These are phyloP conservation scores for Pterostichus niger DNA, from an alignment of 2,888 invertebrate genomes.

Conservation along the genomic window DNA sequence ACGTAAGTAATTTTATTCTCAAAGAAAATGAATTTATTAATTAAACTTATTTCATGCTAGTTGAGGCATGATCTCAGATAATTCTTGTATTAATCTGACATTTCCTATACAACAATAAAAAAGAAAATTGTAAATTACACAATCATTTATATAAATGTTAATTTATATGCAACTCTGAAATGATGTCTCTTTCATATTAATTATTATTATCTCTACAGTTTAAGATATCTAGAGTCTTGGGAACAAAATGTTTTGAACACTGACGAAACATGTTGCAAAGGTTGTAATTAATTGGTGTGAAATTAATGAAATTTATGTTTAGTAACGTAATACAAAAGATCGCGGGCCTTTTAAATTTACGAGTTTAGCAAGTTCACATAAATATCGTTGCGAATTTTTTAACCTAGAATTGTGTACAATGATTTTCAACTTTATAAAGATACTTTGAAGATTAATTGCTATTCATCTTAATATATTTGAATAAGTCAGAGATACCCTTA, in stretches of 20 bases:
- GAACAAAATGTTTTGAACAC: constrained; percentile 16
- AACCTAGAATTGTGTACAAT: constrained; percentile 4
- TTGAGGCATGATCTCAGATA: not conserved
- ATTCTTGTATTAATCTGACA: constrained; percentile 1
- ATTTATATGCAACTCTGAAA: not conserved
- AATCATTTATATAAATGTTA: constrained; percentile 43
- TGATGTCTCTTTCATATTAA: constrained; percentile 22
- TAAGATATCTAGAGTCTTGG: constrained; percentile 9
- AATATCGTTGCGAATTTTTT: not conserved
- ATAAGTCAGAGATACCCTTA: constrained; percentile 12
- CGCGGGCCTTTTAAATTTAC: constrained; percentile 26
- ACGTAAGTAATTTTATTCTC: not conserved
- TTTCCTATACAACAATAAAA: constrained; percentile 4
- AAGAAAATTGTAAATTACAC: constrained; percentile 18
- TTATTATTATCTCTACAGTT: constrained; percentile 25
- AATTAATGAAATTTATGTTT: constrained; percentile 42
- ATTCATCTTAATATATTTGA: constrained; percentile 1
- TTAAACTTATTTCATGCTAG: no score
- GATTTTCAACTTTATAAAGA: not conserved
- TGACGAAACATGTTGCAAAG: constrained; percentile 37
- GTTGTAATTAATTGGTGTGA: constrained; percentile 50
- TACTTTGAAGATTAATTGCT: not conserved
- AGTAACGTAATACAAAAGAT: constrained; percentile 11
- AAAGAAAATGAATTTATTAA: no score
- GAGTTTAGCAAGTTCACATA: constrained; percentile 9